These are phyloP conservation scores for Vespertilio murinus DNA, from an alignment of 2,797 vertebrate genomes.

Conservation along the genomic window DNA sequence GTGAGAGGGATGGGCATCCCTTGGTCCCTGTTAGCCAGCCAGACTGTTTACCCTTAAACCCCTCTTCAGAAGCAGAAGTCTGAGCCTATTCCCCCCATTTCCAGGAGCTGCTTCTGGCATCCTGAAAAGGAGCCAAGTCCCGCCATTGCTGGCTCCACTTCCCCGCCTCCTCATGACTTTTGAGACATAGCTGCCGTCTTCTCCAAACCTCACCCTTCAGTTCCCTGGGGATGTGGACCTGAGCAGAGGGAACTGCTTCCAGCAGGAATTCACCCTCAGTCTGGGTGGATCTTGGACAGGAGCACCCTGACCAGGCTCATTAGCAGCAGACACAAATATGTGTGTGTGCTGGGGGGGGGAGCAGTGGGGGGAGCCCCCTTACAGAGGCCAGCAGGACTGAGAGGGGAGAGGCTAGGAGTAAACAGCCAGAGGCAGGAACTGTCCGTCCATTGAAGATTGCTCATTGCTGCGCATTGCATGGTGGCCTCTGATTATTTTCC, in stretches of 20 bases:
- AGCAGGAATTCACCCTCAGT: background rate
- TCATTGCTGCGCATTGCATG: slow-evolving; percentile 47
- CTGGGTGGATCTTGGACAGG: background rate
- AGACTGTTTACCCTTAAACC: slow-evolving; percentile 42
- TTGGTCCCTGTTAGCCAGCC: background rate
- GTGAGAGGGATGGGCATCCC: background rate
- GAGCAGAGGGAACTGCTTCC: background rate
- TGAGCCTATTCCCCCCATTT: slow-evolving; percentile 33
- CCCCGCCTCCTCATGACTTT: slow-evolving; percentile 20
- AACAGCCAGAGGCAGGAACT: slow-evolving; percentile 48
- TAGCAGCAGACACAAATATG: background rate
- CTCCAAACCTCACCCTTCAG: slow-evolving; percentile 10
- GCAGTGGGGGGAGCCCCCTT: background rate
- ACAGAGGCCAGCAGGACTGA: background rate
- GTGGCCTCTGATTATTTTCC: slow-evolving; percentile 59
- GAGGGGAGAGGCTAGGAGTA: background rate
- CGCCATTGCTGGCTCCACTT: background rate
- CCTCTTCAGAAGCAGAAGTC: background rate
- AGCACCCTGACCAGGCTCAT: background rate
- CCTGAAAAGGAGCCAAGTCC: slow-evolving; percentile 20
- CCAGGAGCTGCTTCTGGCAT: slow-evolving; percentile 38
- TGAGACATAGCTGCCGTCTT: slow-evolving; percentile 39
- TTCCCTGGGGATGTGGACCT: background rate
- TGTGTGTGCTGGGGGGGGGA: no score
- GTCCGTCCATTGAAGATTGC: background rate